Percentiles rank a stretch among this genome's conserved stretches.
Conservation (phyloP, 2,113 vertebrate species). For the Morone chrysops region DNA sequence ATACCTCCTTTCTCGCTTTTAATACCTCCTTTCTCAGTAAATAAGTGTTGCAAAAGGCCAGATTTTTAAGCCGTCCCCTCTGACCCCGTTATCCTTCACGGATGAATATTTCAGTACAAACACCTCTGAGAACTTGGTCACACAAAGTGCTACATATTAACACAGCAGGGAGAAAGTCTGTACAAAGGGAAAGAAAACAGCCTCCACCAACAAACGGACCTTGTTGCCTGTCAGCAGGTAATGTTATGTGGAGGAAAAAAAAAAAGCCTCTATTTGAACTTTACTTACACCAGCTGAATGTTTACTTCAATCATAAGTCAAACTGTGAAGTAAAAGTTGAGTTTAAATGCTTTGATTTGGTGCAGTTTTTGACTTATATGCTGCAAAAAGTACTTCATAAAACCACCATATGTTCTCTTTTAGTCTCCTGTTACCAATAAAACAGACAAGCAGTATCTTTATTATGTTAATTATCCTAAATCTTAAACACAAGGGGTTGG, state of each 20-base stretch:
- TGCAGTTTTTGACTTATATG: too few species aligned
- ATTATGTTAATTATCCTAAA: too few species aligned
- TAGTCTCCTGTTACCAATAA: too few species aligned
- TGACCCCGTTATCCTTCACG: slow-evolving; percentile 26
- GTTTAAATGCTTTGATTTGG: too few species aligned
- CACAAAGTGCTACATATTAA: slow-evolving; percentile 15
- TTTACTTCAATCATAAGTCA: too few species aligned
- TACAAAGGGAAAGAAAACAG: slow-evolving; percentile 45
- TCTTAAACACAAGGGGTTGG: too few species aligned
- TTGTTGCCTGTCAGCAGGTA: slow-evolving; percentile 27
- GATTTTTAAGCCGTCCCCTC: neutral
- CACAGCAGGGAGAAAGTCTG: slow-evolving; percentile 41
- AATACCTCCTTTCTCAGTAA: neutral
- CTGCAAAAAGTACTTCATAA: too few species aligned
- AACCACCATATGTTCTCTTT: too few species aligned
- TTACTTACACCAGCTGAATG: too few species aligned
- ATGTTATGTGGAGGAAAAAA: neutral
- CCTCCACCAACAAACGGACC: slow-evolving; percentile 13
- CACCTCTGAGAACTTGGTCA: slow-evolving; percentile 20
- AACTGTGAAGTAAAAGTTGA: too few species aligned
- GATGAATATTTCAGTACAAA: slow-evolving; percentile 49
- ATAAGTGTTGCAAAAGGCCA: neutral
- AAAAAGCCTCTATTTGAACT: too few species aligned
- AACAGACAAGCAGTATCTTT: too few species aligned
- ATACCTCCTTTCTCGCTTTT: neutral